These are phyloP conservation scores for Cisticola juncidis DNA, from an alignment of 2,113 vertebrate genomes.

Conservation along the genomic window DNA sequence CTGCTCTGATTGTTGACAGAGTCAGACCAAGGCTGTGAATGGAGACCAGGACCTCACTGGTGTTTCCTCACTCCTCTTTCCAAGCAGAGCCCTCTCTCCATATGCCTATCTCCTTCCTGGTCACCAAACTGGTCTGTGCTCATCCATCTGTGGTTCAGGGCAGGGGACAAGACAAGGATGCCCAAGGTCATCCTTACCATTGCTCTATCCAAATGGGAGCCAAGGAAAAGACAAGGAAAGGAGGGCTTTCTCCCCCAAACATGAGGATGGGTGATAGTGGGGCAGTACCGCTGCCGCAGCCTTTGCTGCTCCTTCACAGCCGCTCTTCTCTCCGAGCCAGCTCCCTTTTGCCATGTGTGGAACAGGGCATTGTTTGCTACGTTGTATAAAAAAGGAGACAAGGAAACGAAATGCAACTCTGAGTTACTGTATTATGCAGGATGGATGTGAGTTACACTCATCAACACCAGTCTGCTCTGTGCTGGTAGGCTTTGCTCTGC, in stretches of 20 bases:
- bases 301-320: background rate
- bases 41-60: background rate
- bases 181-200: background rate
- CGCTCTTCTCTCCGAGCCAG: background rate
- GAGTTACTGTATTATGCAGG: background rate
- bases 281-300: background rate
- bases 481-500: rapidly evolving
- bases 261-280: background rate
- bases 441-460: background rate
- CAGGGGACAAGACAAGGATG: background rate
- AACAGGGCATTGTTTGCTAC: background rate
- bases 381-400: background rate
- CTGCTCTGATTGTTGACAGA: background rate
- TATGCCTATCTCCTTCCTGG: rapidly evolving
- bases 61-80: background rate
- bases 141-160: background rate
- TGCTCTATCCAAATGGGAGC: background rate
- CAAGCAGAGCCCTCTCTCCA: background rate
- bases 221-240: background rate
- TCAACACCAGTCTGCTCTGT: background rate
- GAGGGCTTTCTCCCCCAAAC: background rate
- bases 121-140: background rate
- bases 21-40: background rate
- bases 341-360: background rate
- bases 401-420: background rate